Base-by-base conservation (phyloP, 1,140 invertebrate species). In the Thaumatotibia leucotreta region DNA sequence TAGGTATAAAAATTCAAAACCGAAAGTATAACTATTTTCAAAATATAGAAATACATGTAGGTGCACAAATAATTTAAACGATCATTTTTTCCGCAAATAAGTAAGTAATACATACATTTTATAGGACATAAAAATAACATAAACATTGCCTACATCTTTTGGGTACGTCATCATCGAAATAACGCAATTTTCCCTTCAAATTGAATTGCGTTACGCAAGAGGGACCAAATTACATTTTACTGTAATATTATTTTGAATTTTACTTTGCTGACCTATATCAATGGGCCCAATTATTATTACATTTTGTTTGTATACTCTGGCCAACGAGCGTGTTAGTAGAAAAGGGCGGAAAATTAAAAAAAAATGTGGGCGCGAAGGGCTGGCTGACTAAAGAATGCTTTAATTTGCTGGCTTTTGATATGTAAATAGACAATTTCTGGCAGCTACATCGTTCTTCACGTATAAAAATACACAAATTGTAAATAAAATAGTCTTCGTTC, bases 191-290 rank as follows among this genome's bases (percentile, higher is more conserved):
- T n/a, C 50, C 52, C 52, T 20, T 24, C 23, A 58, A 58, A 58
- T 58, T 58, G 20, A 5, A 58, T 58, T 14, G 2, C 52, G 52
- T 27, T n/a, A 8, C 52, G 52, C 24, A 14, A 58, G 23, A 58
- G 52, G 52, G 27, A 24, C 52, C 52, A 58, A 58, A 58, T 58
- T 58, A 58, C 24, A 31, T 58, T 58, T 27, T 3, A 14, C 52
- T 24, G 24, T 58, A 31, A 58, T 58, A 29, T 4, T 6, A 58
- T 58, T 58, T 27, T 27, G 1, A 27, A 58, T 58, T 11, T 31
- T 24, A 24, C 50, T 27, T 27, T 58, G 52, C 22, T 24, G 39
- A 49, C 39, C 39, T 49, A 49, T 49, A 49, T 49, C 11, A 49
- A 49, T 4, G 2, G 27, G 27, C 27, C 27, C 2, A 29, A 35